Conservation (phyloP, 2,113 vertebrate genomes). For the Eretmochelys imbricata region DNA sequence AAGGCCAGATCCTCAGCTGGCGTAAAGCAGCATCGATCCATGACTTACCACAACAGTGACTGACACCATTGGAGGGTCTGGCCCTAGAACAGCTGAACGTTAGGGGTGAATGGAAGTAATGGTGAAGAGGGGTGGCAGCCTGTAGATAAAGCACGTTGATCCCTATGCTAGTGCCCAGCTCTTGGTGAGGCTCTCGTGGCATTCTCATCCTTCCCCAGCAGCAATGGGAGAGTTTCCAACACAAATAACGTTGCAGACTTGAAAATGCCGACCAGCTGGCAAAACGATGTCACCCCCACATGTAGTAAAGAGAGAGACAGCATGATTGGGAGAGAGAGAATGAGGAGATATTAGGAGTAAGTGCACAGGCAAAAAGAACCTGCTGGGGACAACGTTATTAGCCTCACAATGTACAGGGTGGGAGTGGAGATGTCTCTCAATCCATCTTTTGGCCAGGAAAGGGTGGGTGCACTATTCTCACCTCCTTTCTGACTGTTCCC, state of each 20-base stretch:
- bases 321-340: accelerated
- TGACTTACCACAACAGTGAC: background rate
- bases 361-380: background rate
- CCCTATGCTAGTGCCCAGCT: background rate
- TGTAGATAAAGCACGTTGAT: background rate
- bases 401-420: accelerated
- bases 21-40: background rate
- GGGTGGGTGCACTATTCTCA: background rate
- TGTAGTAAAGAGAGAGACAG: background rate
- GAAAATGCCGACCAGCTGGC: background rate
- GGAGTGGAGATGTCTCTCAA: accelerated
- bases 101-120: background rate
- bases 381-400: background rate
- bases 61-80: background rate
- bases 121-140: background rate
- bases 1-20: background rate
- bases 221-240: accelerated
- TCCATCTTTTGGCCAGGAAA: background rate
- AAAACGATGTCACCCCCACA: accelerated
- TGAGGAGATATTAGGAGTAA: accelerated
- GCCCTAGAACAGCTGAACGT: background rate
- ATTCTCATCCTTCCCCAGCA: background rate
- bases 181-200: background rate
- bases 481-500: background rate
- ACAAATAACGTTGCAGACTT: background rate